Percentiles rank a stretch among this genome's conserved stretches.
phyloP scores from a whole-genome alignment of 2,113 vertebrate genomes.

The Prunella himalayana region DNA sequence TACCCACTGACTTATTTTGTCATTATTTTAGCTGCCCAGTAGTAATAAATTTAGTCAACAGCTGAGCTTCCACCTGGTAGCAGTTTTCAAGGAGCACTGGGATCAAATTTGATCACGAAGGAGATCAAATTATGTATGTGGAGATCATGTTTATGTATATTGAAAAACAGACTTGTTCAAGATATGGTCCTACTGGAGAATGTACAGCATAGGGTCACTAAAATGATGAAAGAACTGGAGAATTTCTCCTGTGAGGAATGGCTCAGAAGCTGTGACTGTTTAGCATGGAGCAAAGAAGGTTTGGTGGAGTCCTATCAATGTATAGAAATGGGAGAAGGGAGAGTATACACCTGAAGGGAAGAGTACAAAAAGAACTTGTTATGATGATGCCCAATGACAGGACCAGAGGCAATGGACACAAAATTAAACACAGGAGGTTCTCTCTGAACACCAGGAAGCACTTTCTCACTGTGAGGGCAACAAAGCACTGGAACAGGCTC shows the following conservation, averaged over 20 bases:
- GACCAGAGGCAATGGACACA: neutral
- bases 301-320: neutral
- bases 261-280: neutral
- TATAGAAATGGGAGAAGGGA: no score
- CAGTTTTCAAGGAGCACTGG: neutral
- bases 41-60: neutral
- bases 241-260: neutral
- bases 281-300: neutral
- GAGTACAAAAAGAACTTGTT: neutral
- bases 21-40: neutral
- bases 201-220: neutral
- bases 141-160: neutral
- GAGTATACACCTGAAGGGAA: neutral
- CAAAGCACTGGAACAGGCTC: neutral
- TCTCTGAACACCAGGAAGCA: neutral
- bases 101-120: neutral
- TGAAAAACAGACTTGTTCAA: neutral
- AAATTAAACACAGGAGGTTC: neutral
- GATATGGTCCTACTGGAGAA: neutral
- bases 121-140: no score
- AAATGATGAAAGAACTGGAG: neutral
- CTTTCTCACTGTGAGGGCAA: neutral
- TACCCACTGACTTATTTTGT: neutral
- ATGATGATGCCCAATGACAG: neutral
- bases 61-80: neutral